Evolutionary conservation across 2,797 vertebrate species (phyloP).

Genomic region (Poecilia gillii): DNA sequence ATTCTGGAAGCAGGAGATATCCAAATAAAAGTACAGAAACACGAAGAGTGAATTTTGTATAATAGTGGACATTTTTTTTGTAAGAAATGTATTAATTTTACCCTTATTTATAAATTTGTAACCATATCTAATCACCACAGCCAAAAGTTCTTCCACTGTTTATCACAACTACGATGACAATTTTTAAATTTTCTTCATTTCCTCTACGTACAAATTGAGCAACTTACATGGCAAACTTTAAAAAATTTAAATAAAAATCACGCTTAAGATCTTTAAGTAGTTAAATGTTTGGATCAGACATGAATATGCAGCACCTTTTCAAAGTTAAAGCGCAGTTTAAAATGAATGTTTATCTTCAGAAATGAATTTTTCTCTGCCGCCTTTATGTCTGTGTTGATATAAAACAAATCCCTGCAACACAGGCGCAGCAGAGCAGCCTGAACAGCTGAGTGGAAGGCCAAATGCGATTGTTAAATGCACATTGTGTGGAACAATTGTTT

Average conservation of each 20-base stretch:
- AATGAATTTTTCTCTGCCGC: conserved; percentile 10
- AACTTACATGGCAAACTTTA: not conserved
- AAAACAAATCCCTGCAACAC: conserved; percentile 21
- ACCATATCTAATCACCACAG: no score
- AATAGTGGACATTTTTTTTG: no score
- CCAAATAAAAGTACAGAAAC: no score
- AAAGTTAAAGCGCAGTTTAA: not conserved
- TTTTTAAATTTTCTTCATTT: not conserved
- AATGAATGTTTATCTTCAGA: conserved; percentile 10
- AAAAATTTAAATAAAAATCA: not conserved
- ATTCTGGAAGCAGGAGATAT: no score
- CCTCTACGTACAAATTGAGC: not conserved
- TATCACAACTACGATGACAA: not conserved
- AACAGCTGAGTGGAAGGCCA: conserved; percentile 58
- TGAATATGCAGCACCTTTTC: not conserved
- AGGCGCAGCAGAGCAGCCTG: conserved; percentile 26
- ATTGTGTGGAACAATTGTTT: conserved; percentile 72
- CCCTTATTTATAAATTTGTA: no score
- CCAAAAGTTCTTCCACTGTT: no score
- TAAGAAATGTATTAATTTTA: no score
- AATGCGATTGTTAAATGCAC: conserved; percentile 55
- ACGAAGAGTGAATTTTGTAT: no score
- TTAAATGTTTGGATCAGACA: not conserved
- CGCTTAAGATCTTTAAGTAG: not conserved
- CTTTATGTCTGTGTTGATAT: conserved; percentile 12